Evolutionary conservation across 2,113 vertebrate genomes (phyloP).

Genomic region (Albula glossodonta): DNA sequence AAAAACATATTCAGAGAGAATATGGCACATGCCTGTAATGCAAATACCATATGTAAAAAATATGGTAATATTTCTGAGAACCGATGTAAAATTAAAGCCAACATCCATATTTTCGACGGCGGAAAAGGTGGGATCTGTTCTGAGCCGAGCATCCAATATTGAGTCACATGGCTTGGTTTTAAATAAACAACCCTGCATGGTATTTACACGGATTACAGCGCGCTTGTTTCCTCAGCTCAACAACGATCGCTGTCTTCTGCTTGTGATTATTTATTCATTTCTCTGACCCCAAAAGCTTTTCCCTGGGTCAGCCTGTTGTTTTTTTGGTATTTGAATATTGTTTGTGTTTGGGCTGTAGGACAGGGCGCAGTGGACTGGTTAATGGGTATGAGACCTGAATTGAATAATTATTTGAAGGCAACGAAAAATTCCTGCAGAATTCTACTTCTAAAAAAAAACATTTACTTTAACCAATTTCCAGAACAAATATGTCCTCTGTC

Average conservation of each 20-base stretch:
- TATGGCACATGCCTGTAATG: too few species aligned
- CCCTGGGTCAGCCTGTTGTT: neutral
- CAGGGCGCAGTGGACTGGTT: neutral
- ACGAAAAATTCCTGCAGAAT: too few species aligned
- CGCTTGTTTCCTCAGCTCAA: neutral
- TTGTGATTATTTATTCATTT: neutral
- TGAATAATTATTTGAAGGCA: too few species aligned
- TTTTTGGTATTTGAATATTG: neutral
- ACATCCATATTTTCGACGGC: neutral
- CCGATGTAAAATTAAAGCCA: neutral
- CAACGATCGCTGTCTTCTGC: neutral
- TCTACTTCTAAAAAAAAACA: too few species aligned
- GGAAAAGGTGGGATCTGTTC: neutral
- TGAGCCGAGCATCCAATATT: neutral
- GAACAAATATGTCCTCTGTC: too few species aligned
- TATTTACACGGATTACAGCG: neutral
- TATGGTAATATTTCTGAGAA: neutral
- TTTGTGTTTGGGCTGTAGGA: neutral
- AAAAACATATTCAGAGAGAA: conserved; percentile 24
- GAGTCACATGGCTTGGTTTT: neutral
- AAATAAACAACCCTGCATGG: neutral
- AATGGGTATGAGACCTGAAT: neutral
- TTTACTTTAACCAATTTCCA: too few species aligned
- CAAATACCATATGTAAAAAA: neutral
- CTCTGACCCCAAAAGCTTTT: neutral